Conservation (phyloP, 2,113 vertebrate genomes). For the Dicaeum eximium region DNA sequence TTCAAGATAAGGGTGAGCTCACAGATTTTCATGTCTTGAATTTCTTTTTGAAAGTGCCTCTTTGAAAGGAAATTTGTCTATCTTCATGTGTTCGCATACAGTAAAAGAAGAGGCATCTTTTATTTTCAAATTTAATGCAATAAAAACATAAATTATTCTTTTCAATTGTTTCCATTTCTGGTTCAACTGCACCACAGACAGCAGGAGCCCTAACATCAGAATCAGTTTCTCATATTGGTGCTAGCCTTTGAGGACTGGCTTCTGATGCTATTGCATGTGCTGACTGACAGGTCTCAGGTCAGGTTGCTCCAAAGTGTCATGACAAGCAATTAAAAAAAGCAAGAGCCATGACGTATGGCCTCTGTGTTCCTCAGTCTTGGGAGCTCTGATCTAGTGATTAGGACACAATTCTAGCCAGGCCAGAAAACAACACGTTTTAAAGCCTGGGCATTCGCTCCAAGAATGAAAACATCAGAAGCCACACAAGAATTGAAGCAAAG, state of each 20-base stretch:
- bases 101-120: background rate
- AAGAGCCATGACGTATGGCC: background rate
- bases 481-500: background rate
- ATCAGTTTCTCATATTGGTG: background rate
- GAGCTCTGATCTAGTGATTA: background rate
- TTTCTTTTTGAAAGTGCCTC: background rate
- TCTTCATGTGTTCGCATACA: background rate
- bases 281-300: background rate
- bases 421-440: background rate
- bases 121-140: background rate
- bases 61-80: background rate
- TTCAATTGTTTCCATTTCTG: background rate
- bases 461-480: background rate
- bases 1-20: background rate
- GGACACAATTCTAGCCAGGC: background rate
- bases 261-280: background rate
- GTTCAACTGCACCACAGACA: background rate
- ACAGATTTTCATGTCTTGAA: background rate
- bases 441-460: background rate
- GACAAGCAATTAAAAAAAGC: background rate
- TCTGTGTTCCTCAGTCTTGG: background rate
- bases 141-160: background rate
- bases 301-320: background rate
- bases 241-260: background rate
- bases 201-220: background rate